Percentiles rank a stretch among this genome's conserved stretches.
phyloP scores from a whole-genome alignment of 2,888 invertebrate genomes.

The Conops quadrifasciatus region DNA sequence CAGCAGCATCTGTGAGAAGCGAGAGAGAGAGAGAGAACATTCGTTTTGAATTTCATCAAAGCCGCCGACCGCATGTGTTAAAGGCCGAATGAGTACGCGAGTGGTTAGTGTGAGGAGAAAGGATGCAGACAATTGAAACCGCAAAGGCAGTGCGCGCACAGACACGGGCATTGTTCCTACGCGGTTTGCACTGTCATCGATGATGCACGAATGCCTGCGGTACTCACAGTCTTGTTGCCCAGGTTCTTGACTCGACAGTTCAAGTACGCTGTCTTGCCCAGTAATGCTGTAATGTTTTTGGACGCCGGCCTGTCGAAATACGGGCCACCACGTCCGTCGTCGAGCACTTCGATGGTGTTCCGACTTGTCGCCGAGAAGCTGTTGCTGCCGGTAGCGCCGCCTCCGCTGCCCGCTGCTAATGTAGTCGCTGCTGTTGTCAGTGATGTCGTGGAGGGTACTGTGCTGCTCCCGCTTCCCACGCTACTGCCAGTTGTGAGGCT shows the following conservation, averaged over 20 bases:
- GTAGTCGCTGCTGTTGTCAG: constrained; percentile 32
- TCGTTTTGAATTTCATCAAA: no score
- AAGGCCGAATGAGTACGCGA: no score
- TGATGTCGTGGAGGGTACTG: constrained; percentile 34
- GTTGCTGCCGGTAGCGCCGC: constrained; percentile 39
- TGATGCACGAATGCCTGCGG: neutral
- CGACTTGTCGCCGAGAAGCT: constrained; percentile 53
- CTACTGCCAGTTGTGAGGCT: constrained; percentile 30
- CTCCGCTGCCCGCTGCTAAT: constrained; percentile 37
- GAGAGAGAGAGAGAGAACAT: neutral
- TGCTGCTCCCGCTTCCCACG: constrained; percentile 10
- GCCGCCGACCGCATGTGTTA: no score
- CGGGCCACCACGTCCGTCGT: constrained; percentile 73
- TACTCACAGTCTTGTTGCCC: constrained; percentile 90
- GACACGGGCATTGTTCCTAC: no score
- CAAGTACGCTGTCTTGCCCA: constrained; percentile 89
- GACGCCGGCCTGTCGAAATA: constrained; percentile 79
- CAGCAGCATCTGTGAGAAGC: constrained; percentile 68
- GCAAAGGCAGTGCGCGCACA: no score
- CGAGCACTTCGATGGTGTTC: constrained; percentile 61
- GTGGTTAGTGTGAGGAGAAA: no score
- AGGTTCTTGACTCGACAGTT: constrained; percentile 90
- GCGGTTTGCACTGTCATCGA: no score
- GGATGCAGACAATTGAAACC: no score
- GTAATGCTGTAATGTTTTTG: constrained; percentile 80